phyloP scores from a whole-genome alignment of 2,888 invertebrate species.

The Mythimna albipuncta region DNA sequence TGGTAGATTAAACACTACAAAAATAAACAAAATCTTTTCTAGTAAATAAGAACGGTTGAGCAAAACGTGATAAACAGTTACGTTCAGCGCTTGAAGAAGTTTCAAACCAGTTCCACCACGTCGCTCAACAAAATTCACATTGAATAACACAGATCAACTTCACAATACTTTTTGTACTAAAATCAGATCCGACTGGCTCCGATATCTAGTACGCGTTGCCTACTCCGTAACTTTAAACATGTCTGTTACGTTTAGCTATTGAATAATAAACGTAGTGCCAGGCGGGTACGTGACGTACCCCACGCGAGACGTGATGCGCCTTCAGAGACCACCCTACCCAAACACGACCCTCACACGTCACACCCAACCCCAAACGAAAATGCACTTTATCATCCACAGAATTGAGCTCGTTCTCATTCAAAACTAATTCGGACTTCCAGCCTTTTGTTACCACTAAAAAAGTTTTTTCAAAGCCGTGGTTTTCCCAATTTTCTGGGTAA shows the following conservation, averaged over 20 bases:
- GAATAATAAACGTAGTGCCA: slow-evolving; percentile 84
- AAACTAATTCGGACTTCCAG: slow-evolving; percentile 66
- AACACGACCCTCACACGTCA: slow-evolving; percentile 70
- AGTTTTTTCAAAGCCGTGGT: slow-evolving; percentile 78
- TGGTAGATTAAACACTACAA: accelerated
- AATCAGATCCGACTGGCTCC: slow-evolving; percentile 59
- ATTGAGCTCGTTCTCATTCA: slow-evolving; percentile 69
- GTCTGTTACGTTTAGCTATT: slow-evolving; percentile 84
- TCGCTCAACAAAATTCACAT: slow-evolving; percentile 23
- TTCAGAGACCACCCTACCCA: slow-evolving; percentile 66
- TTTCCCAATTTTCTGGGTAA: slow-evolving; percentile 79
- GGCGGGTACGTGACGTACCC: slow-evolving; percentile 72
- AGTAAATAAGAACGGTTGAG: not conserved
- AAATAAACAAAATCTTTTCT: not conserved
- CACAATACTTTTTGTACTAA: slow-evolving; percentile 51
- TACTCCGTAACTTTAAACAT: slow-evolving; percentile 71
- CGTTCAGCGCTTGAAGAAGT: not conserved
- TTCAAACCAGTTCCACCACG: not conserved
- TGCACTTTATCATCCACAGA: slow-evolving; percentile 75
- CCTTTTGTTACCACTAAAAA: slow-evolving; percentile 64
- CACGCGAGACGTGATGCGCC: slow-evolving; percentile 79
- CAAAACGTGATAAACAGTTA: not conserved
- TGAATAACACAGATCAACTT: slow-evolving; percentile 27
- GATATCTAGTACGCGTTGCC: slow-evolving; percentile 60
- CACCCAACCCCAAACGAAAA: slow-evolving; percentile 69